Evolutionary conservation across 2,888 invertebrate species (phyloP).

Genomic region (Gymnoscelis rufifasciata): DNA sequence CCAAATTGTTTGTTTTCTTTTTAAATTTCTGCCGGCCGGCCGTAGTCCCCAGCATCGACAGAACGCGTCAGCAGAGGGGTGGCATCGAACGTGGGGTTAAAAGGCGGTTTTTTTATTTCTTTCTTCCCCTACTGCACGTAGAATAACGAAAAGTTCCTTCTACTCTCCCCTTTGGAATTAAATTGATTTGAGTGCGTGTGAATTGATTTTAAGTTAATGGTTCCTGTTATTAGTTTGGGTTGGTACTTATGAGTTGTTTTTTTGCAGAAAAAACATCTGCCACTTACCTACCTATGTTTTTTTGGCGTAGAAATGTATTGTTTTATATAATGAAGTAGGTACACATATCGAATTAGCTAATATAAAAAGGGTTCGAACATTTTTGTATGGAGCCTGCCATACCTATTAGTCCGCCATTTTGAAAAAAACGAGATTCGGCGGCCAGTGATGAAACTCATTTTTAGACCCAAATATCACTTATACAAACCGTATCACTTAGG

Average conservation of each 20-base stretch:
- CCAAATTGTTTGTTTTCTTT: slow-evolving; percentile 49
- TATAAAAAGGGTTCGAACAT: no score
- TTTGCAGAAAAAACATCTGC: slow-evolving; percentile 14
- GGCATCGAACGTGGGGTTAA: slow-evolving; percentile 38
- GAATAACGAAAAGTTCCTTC: slow-evolving; percentile 23
- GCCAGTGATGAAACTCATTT: no score
- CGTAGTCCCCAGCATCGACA: neutral
- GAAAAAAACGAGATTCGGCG: no score
- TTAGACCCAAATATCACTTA: no score
- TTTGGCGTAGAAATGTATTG: neutral
- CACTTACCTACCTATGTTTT: neutral
- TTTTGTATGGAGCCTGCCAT: no score
- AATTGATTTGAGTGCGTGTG: slow-evolving; percentile 44
- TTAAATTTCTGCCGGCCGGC: slow-evolving; percentile 44
- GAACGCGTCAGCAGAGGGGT: slow-evolving; percentile 52
- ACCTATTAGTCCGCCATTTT: no score
- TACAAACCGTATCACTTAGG: no score
- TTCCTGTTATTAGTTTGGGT: slow-evolving; percentile 16
- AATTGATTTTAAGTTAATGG: slow-evolving; percentile 35
- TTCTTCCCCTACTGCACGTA: slow-evolving; percentile 11
- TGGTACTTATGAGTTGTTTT: slow-evolving; percentile 14
- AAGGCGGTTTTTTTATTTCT: slow-evolving; percentile 40
- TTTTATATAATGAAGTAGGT: no score
- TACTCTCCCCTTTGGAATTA: slow-evolving; percentile 36
- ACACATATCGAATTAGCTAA: no score